Percentiles rank a stretch among this genome's conserved stretches.
Conservation (phyloP, 2,797 vertebrate genomes). For the Naso thynnoides region DNA sequence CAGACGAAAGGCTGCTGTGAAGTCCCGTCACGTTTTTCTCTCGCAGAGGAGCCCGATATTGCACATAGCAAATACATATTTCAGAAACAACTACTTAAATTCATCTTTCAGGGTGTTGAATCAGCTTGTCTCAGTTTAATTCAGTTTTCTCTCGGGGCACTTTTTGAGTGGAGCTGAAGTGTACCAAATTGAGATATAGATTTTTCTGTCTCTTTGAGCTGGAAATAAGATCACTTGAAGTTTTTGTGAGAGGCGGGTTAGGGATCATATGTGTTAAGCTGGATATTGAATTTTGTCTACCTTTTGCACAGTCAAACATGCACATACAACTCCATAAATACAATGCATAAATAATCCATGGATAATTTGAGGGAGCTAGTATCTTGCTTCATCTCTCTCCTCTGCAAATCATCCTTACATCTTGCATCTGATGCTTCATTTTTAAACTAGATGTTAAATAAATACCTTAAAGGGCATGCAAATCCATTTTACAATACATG, state of each 20-base stretch:
- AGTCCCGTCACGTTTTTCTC: slow-evolving; percentile 68
- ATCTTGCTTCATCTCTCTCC: slow-evolving; percentile 17
- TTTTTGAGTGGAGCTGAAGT: slow-evolving; percentile 82
- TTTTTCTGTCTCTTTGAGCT: slow-evolving; percentile 83
- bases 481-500: slow-evolving; percentile 12
- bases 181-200: slow-evolving; percentile 85
- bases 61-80: slow-evolving; percentile 82
- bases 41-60: slow-evolving; percentile 44
- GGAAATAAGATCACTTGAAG: slow-evolving; percentile 80
- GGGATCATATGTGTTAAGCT: slow-evolving; percentile 74
- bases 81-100: slow-evolving; percentile 83
- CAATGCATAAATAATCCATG: slow-evolving; percentile 33
- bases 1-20: slow-evolving; percentile 66
- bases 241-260: slow-evolving; percentile 74
- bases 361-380: slow-evolving; percentile 19
- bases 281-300: slow-evolving; percentile 72
- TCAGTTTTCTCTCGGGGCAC: slow-evolving; percentile 80
- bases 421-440: slow-evolving; percentile 18
- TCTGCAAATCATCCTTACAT: slow-evolving; percentile 5
- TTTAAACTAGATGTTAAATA: slow-evolving; percentile 16
- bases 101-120: slow-evolving; percentile 81
- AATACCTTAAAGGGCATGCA: not conserved
- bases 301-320: slow-evolving; percentile 53
- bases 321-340: slow-evolving; percentile 25
- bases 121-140: slow-evolving; percentile 83